These are phyloP conservation scores for Drosophila dunni DNA, from an alignment of 1,140 invertebrate genomes.

Conservation along the genomic window DNA sequence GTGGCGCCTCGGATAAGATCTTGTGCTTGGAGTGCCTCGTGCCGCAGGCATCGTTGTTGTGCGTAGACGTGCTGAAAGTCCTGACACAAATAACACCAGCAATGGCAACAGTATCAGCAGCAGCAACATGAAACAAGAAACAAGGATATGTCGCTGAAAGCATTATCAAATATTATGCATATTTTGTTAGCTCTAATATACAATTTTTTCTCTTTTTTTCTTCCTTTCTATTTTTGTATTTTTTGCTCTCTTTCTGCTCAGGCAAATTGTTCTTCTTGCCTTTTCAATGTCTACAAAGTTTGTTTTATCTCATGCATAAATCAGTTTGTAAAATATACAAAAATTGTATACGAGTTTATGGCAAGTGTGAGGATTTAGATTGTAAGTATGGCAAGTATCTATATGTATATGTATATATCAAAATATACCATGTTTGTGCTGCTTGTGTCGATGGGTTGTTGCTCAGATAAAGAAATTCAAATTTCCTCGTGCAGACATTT, in stretches of 20 bases:
- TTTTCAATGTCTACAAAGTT: constrained; percentile 78
- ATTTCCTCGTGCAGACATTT: constrained; percentile 4
- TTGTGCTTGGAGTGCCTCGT: constrained; percentile 28
- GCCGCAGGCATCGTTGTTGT: constrained; percentile 13
- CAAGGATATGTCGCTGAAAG: constrained; percentile 77
- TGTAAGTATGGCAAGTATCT: constrained; percentile 7
- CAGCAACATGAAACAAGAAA: constrained; percentile 20
- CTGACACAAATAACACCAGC: constrained; percentile 32
- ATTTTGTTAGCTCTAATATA: constrained; percentile 75
- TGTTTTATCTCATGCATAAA: constrained; percentile 81
- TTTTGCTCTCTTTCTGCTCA: constrained; percentile 31
- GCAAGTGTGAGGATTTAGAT: constrained; percentile 27
- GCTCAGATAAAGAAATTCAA: constrained; percentile 59
- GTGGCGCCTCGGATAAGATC: constrained; percentile 78
- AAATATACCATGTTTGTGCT: constrained; percentile 4
- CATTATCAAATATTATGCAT: constrained; percentile 83
- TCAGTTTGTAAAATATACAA: constrained; percentile 76
- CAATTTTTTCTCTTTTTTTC: constrained; percentile 36
- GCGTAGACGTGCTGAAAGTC: constrained; percentile 59
- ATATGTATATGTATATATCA: constrained; percentile 1
- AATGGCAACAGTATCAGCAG: not conserved
- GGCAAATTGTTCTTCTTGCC: constrained; percentile 41
- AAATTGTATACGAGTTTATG: constrained; percentile 60
- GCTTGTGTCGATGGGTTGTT: constrained; percentile 16
- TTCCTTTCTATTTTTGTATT: too few species aligned